Base-by-base conservation (phyloP, 2,888 invertebrate genomes). In the Mayetiola destructor region DNA sequence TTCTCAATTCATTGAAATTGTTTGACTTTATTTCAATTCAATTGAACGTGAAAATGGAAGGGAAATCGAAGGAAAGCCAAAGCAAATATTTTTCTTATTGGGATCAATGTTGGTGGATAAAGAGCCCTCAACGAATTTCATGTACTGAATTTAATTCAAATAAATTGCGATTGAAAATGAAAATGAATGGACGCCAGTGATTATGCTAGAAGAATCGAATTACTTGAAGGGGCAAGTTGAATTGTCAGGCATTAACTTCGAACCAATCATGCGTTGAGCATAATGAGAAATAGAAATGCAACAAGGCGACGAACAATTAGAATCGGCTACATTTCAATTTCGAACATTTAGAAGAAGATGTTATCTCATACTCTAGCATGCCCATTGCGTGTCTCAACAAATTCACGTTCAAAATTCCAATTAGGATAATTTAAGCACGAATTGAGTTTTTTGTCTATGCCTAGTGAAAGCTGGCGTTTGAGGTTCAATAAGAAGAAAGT, bases 1-100 rank as follows among this genome's bases (percentile, higher is more conserved):
- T 27, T 48, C 16, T 48, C 14, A 3, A 14, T 48, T 48, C 48
- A 48, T 48, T 48, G 48, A 8, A n/a, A n/a, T 27, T 48, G n/a
- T 27, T 27, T 48, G 48, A 48, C 48, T 48, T 48, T 48, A 27
- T 48, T 48, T 48, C 23, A 27, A 48, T 27, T 48, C 48, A 48
- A 48, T 48, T 48, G 48, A 48, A 23, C 27, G 23, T 48, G n/a
- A 14, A 6, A 10, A n/a, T 8, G 27, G 27, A 48, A 48, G 27
- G 12, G 32, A 2, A 27, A n/a, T 48, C n/a, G 27, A 48, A 32
- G 48, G 9, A 9, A 23, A 4, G 2, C 29, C 48, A 48, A 27
- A 27, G 16, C 21, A 23, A 3, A 27, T 5, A 48, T 14, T 6
- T n/a, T 2, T 23, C 27, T 23, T 3, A 4, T 39, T 18, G 27